Evolutionary conservation across 2,888 invertebrate species (phyloP), one percentile per base, ranked within the genome.

Genomic region (Smittia sp.): DNA sequence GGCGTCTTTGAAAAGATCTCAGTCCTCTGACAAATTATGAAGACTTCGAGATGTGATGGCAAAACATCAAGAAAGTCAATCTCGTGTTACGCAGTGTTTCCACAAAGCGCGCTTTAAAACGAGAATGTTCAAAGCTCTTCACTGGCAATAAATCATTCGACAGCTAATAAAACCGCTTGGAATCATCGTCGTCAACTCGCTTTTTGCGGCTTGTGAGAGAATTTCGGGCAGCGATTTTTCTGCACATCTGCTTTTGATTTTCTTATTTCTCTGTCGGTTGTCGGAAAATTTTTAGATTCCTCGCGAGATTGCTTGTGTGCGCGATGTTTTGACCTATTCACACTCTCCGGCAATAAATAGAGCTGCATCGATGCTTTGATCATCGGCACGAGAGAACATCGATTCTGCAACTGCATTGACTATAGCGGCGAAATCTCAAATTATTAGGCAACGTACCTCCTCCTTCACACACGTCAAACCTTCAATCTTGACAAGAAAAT

Each of bases 201-300:
- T 62, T 62, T 41, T 24, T 72, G 72, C 27, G 72, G 39, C 72
- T 54, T 54, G 24, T 52, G 6, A 52, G n/a, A n/a, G 13, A 52
- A 9, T 69, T 41, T 39, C 39, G 9, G 41, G 24, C n/a, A n/a
- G 25, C 46, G 15, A 38, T 18, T 32, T 9, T 39, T 20, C 25
- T 32, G 52, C 69, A 69, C 69, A 69, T 69, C 69, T 69, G 69
- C 69, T 52, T 72, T 72, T 18, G 58, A 18, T 62, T 38, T 70
- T 62, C 11, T 54, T 69, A n/a, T n/a, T n/a, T n/a, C n/a, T n/a
- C n/a, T n/a, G n/a, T n/a, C n/a, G n/a, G n/a, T 11, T 41, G 1
- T 39, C 1, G 22, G 7, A 32, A 66, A 18, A 66, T 66, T 38
- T 32, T 32, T 9, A 32, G 32, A 32, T 32, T 32, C 32, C 32